These are phyloP conservation scores for Mayetiola destructor DNA, from an alignment of 2,888 invertebrate genomes.

Conservation along the genomic window DNA sequence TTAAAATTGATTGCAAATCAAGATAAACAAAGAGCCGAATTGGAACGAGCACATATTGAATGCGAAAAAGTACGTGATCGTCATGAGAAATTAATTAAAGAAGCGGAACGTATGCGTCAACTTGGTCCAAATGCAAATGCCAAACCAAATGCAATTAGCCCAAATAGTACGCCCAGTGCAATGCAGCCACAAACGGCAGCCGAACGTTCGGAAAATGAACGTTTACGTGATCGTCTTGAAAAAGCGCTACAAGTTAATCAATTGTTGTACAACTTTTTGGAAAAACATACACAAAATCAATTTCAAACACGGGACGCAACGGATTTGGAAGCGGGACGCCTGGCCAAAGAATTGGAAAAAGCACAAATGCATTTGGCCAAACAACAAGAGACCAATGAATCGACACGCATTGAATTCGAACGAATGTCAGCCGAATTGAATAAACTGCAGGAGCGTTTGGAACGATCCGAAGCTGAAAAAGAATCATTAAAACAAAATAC, in stretches of 20 bases:
- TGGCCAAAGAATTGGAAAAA: conserved; percentile 75
- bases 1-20: conserved; percentile 57
- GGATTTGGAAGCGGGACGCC: conserved; percentile 68
- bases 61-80: conserved; percentile 77
- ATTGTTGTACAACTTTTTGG: conserved; percentile 16
- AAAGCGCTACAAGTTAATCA: conserved; percentile 55
- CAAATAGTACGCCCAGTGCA: conserved; percentile 25
- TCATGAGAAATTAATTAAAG: conserved; percentile 61
- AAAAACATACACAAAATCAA: conserved; percentile 19
- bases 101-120: conserved; percentile 44
- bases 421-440: conserved; percentile 68
- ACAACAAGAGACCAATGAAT: conserved; percentile 69
- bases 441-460: conserved; percentile 65
- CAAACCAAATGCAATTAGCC: conserved; percentile 35
- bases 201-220: conserved; percentile 65
- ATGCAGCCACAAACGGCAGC: conserved; percentile 35
- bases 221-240: conserved; percentile 71
- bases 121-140: conserved; percentile 28
- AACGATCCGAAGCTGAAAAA: conserved; percentile 60
- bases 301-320: conserved; percentile 52
- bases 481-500: conserved; percentile 62
- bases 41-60: conserved; percentile 75
- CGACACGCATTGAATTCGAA: conserved; percentile 71
- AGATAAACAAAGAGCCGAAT: conserved; percentile 64
- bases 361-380: conserved; percentile 70